Percentiles rank a stretch among this genome's conserved stretches.
Evolutionary conservation across 2,797 vertebrate genomes (phyloP).

Genomic region (Enteromius afrohamiltoni): DNA sequence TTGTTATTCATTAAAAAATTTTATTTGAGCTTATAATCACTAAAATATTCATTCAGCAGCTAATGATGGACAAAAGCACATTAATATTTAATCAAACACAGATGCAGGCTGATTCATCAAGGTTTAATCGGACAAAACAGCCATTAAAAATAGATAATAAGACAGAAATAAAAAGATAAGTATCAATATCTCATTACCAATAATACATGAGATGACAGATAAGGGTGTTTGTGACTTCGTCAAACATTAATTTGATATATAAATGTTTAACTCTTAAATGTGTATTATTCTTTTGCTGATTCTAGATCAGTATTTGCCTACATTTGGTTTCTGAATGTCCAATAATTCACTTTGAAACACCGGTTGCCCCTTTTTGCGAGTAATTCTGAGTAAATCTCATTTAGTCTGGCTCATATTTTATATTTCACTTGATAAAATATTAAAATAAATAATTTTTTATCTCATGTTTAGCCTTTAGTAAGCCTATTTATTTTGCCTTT

Average conservation of each 20-base stretch:
- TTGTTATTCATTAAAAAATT: conserved; percentile 19
- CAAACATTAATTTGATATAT: conserved; percentile 1
- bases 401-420: neutral
- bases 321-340: neutral
- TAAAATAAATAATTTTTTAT: neutral
- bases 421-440: conserved; percentile 12
- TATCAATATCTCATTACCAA: conserved; percentile 10
- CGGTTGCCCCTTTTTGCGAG: neutral
- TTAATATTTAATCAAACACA: conserved; percentile 27
- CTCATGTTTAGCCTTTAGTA: too few relatives aligned
- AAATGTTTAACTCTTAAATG: conserved; percentile 16
- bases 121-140: conserved; percentile 26
- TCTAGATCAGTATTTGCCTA: neutral
- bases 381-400: neutral
- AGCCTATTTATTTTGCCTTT: neutral
- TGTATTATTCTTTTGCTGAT: conserved; percentile 7
- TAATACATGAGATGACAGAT: neutral
- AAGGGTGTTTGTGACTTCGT: neutral
- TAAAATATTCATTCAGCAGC: conserved; percentile 19
- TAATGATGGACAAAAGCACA: conserved; percentile 8
- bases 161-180: conserved; percentile 8
- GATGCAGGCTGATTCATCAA: neutral
- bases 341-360: neutral
- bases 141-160: conserved; percentile 27
- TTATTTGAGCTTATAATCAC: conserved; percentile 5